Conservation (phyloP, 1,140 invertebrate species). For the Himalopsyche phryganea region DNA sequence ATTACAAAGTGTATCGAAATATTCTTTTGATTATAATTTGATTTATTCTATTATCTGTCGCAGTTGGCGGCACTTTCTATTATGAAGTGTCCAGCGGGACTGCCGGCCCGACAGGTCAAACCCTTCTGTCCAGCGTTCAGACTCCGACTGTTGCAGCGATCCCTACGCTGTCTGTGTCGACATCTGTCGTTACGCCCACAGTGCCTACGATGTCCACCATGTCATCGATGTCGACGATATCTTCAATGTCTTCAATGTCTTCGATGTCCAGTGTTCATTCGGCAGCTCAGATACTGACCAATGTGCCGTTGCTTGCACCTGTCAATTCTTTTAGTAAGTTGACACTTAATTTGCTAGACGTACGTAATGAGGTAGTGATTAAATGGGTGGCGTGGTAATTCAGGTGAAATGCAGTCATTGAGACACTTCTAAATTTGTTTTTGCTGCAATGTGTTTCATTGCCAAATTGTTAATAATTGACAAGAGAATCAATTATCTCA, state of each 20-base stretch:
- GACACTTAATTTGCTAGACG: not conserved
- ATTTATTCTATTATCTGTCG: no score
- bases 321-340: conserved; percentile 22
- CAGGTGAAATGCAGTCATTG: not conserved
- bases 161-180: not conserved
- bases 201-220: not conserved
- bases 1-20: no score
- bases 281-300: conserved; percentile 2
- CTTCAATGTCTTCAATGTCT: not conserved
- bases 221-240: not conserved
- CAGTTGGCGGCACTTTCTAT: conserved; percentile 25
- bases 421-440: no score
- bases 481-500: no score
- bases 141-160: not conserved
- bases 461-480: no score
- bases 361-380: no score
- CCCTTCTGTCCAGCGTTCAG: not conserved
- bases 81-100: conserved; percentile 27
- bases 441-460: no score
- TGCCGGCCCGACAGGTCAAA: conserved; percentile 1
- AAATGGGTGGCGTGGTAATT: no score
- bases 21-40: no score
- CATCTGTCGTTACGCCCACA: conserved; percentile 7
- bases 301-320: conserved; percentile 2
- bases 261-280: not conserved